These are phyloP conservation scores for Orchestia grillus DNA, from an alignment of 1,140 invertebrate species.

Conservation along the genomic window DNA sequence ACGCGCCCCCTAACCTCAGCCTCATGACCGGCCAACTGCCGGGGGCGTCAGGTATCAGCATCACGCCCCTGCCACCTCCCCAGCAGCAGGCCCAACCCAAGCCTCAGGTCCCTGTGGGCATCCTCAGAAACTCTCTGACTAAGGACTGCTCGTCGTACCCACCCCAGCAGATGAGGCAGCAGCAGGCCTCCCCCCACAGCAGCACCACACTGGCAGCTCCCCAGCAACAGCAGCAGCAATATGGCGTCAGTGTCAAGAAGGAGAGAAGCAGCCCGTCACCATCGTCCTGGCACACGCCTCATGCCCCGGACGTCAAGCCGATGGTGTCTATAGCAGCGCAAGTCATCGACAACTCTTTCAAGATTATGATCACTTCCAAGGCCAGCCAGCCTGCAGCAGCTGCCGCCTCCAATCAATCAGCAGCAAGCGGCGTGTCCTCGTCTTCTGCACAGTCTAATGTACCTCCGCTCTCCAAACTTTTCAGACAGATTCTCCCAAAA, in stretches of 20 bases:
- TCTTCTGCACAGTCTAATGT: constrained; percentile 13
- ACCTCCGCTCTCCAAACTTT: constrained; percentile 34
- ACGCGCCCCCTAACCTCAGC: background rate
- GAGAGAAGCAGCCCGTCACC: constrained; percentile 66
- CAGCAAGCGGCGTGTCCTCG: background rate
- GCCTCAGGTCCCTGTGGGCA: background rate
- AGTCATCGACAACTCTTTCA: constrained; percentile 67
- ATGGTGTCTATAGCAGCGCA: constrained; percentile 67
- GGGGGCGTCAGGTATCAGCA: constrained; percentile 57
- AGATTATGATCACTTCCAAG: constrained; percentile 64
- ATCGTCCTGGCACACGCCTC: constrained; percentile 67
- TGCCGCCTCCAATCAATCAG: background rate
- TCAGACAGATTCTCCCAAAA: constrained; percentile 17
- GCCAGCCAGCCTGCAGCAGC: background rate
- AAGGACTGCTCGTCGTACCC: constrained; percentile 34
- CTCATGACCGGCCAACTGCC: constrained; percentile 18
- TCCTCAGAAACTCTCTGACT: constrained; percentile 19
- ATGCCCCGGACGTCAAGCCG: constrained; percentile 60
- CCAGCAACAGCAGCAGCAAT: constrained; percentile 64
- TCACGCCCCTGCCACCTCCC: constrained; percentile 30
- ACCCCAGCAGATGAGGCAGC: background rate
- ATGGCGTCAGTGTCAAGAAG: constrained; percentile 67
- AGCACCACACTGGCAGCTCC: constrained; percentile 68
- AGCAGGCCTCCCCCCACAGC: constrained; percentile 49
- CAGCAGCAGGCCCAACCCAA: constrained; percentile 68